Percentiles rank a stretch among this genome's conserved stretches.
These are phyloP conservation scores for Morphnarchus princeps DNA, from an alignment of 2,113 vertebrate genomes.

Conservation along the genomic window DNA sequence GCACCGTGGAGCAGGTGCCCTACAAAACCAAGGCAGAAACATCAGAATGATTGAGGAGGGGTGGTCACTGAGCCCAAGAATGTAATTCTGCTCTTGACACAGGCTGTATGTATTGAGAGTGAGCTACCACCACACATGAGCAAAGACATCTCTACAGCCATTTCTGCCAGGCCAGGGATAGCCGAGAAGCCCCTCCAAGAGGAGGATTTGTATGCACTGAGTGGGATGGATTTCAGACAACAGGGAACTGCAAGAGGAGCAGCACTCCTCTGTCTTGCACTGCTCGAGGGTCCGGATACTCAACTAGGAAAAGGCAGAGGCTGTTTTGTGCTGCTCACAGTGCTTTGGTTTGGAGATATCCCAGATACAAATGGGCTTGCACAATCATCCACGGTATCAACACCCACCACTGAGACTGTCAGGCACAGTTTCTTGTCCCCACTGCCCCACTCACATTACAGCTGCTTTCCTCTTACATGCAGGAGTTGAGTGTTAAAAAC, in stretches of 20 bases:
- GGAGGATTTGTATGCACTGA: accelerated
- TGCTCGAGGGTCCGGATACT: accelerated
- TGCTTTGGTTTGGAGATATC: not conserved
- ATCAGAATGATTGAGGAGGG: not conserved
- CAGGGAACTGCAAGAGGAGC: not conserved
- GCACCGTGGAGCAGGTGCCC: accelerated
- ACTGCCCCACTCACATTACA: not conserved
- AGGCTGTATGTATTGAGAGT: not conserved
- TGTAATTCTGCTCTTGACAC: not conserved
- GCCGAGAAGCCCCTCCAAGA: not conserved
- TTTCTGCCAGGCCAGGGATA: not conserved
- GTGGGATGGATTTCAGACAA: not conserved
- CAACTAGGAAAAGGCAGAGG: not conserved
- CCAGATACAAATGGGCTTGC: not conserved
- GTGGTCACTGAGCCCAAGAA: not conserved
- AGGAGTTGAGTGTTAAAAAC: not conserved
- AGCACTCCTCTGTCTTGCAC: too few relatives aligned
- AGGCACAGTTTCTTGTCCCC: not conserved
- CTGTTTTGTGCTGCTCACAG: not conserved
- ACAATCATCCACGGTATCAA: not conserved
- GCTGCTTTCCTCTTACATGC: not conserved
- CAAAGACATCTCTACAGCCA: not conserved
- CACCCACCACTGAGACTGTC: not conserved
- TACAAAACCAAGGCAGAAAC: not conserved
- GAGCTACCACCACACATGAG: not conserved